A percentile compares a stretch with the other conserved stretches of the same genome.
These are phyloP conservation scores for Orthosia incerta DNA, from an alignment of 2,888 invertebrate species.

Conservation along the genomic window DNA sequence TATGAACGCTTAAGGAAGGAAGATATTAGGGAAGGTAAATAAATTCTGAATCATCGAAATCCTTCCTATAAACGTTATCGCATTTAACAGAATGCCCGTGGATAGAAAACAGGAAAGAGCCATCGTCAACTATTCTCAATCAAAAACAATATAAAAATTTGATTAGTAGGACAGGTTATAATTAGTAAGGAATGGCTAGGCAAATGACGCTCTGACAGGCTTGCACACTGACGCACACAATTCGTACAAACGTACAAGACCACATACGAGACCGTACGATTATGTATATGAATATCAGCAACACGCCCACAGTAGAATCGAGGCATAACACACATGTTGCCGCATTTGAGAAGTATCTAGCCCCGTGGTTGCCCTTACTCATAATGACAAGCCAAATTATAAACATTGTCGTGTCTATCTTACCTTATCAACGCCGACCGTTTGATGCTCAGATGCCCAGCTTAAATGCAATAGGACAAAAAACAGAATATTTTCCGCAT, in stretches of 20 bases:
- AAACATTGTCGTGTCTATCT: neutral
- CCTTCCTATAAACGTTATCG: neutral
- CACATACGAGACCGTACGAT: neutral
- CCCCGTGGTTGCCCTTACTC: neutral
- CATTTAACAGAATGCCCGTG: neutral
- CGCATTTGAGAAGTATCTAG: conserved; percentile 28
- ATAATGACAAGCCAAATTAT: conserved; percentile 11
- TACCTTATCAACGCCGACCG: no score
- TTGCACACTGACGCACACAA: conserved; percentile 1
- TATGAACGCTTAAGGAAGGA: neutral
- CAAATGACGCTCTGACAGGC: neutral
- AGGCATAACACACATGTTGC: conserved; percentile 6
- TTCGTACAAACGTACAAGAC: neutral
- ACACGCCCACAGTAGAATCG: conserved; percentile 8
- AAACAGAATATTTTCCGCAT: no score
- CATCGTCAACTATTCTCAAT: neutral
- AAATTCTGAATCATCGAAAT: neutral
- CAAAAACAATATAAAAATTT: neutral
- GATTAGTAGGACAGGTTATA: no score
- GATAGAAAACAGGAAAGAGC: neutral
- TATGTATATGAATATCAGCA: conserved; percentile 8
- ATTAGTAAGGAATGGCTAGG: neutral
- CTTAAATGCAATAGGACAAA: no score
- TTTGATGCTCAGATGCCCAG: no score
- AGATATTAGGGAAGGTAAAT: neutral